Evolutionary conservation across 1,140 invertebrate species (phyloP).

Genomic region (Lepidurus packardi): DNA sequence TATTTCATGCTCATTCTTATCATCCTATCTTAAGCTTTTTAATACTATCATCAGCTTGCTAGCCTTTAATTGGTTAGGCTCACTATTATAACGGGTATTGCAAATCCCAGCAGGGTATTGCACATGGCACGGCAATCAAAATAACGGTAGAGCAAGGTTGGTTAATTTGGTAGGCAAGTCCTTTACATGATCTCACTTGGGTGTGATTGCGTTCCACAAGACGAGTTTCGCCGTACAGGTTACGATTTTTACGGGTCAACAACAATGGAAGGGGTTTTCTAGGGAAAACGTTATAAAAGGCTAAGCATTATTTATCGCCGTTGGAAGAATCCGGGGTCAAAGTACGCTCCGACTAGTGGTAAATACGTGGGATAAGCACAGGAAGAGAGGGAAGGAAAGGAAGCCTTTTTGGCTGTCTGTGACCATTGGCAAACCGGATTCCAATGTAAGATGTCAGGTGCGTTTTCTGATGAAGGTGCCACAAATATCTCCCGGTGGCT

Average conservation of each 20-base stretch:
- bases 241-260: not conserved
- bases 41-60: too few relatives aligned
- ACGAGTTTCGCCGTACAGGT: not conserved
- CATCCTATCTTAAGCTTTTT: too few relatives aligned
- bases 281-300: not conserved
- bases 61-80: too few relatives aligned
- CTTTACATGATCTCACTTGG: too few relatives aligned
- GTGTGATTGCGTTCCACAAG: not conserved
- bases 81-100: too few relatives aligned
- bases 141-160: too few relatives aligned
- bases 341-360: not conserved
- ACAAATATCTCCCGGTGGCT: not conserved
- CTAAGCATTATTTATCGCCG: not conserved
- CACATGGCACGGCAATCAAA: too few relatives aligned
- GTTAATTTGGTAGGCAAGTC: too few relatives aligned
- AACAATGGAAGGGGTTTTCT: not conserved
- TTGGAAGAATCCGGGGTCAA: not conserved
- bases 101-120: too few relatives aligned
- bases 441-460: not conserved
- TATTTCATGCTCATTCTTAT: too few relatives aligned
- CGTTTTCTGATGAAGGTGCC: not conserved
- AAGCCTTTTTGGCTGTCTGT: not conserved
- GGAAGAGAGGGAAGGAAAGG: not conserved
- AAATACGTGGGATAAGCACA: not conserved
- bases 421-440: conserved; percentile 21